These are phyloP conservation scores for Sebastolobus altivelis DNA, from an alignment of 2,797 vertebrate species.

Conservation along the genomic window DNA sequence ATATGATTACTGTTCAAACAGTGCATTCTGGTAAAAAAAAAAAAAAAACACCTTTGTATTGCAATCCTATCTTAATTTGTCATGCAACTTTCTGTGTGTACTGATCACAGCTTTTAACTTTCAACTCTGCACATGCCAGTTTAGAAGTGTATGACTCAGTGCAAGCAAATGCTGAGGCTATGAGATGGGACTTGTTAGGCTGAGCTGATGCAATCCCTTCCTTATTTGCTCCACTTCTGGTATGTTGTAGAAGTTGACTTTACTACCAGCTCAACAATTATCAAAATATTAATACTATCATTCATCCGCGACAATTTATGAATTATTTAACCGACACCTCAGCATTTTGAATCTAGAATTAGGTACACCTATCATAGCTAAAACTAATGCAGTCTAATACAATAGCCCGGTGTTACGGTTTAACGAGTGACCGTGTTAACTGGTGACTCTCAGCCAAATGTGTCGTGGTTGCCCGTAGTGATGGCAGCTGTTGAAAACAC, in stretches of 20 bases:
- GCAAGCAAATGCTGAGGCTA: constrained; percentile 13
- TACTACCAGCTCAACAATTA: not conserved
- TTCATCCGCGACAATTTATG: not conserved
- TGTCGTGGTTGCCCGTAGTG: not conserved
- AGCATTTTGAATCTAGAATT: not conserved
- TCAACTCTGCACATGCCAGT: not conserved
- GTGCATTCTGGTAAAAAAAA: not conserved
- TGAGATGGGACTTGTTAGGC: not conserved
- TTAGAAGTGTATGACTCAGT: constrained; percentile 18
- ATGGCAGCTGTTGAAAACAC: not conserved
- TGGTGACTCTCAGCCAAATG: not conserved
- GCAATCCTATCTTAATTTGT: not conserved
- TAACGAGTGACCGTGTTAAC: too few relatives aligned
- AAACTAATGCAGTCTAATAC: not conserved
- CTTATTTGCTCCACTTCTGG: constrained; percentile 1
- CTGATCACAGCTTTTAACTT: not conserved
- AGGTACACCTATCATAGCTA: not conserved
- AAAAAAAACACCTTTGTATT: not conserved
- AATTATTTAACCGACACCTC: not conserved
- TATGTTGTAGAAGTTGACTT: not conserved
- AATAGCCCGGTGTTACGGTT: not conserved
- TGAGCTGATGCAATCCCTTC: constrained; percentile 42
- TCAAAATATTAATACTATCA: not conserved
- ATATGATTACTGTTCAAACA: constrained; percentile 8
- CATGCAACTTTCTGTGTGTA: not conserved